Base-by-base conservation (phyloP, 2,797 vertebrate species). In the Threskiornis aethiopicus region DNA sequence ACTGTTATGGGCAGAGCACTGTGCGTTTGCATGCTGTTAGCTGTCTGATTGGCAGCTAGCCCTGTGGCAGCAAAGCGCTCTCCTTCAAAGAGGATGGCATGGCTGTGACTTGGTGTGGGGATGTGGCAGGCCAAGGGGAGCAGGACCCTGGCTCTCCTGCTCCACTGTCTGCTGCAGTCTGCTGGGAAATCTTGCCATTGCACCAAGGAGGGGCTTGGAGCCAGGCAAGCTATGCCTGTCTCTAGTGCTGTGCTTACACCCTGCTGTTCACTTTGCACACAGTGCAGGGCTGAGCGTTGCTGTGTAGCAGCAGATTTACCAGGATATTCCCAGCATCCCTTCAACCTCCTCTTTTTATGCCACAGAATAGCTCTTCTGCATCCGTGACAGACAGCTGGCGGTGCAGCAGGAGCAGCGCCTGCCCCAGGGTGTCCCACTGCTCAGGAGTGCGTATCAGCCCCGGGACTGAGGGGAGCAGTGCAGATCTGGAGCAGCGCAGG, bases 201-300 rank as follows among this genome's bases (percentile, higher is more conserved):
- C n/a, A 52, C 31, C 1, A 4, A 61, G 59, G 41, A 44, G 28
- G 0, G 1, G 62, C 66, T 28, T 5, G 51, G 62, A 59, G 62
- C 73, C 35, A 2, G 41, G 28, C 25, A 9, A 11, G 4, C 31
- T 17, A 61, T 33, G 67, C 26, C 1, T 5, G 42, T 37, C 28
- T 47, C 46, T 44, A 3, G 39, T 0, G 55, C 42, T 19, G 37
- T 57, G 37, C 8, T 1, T 33, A 1, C 3, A 16, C 11, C 35
- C 80, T 13, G 58, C 54, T 1, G 3, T 3, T 84, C 22, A 0
- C n/a, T 46, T 26, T 0, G 1, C 0, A 3, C 18, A 0, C 41
- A 5, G 22, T 0, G 41, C 57, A 8, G 57, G 13, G 11, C 2
- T 4, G 28, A 31, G 16, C 4, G 25, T 29, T 44, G 35, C 33